Evolutionary conservation across 1,140 invertebrate genomes (phyloP).

Genomic region (Zaprionus inermis): DNA sequence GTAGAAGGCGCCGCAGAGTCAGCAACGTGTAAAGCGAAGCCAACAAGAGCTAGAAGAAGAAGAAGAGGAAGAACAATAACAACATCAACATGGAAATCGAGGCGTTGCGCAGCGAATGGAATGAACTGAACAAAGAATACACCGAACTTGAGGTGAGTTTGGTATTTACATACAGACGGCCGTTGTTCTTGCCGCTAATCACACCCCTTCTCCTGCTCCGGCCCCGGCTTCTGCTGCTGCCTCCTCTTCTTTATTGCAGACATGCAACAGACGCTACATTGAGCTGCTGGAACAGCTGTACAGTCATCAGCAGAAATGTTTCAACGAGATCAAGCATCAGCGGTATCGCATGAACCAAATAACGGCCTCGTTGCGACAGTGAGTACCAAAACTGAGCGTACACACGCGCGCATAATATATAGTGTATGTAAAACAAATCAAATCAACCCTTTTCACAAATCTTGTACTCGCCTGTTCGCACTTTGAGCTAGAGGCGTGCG

Average conservation of each 20-base stretch:
- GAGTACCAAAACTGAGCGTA: slow-evolving; percentile 52
- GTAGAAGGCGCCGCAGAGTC: neutral
- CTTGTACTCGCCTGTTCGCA: neutral
- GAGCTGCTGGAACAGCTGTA: slow-evolving; percentile 93
- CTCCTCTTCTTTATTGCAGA: slow-evolving; percentile 83
- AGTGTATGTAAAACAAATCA: slow-evolving; percentile 7
- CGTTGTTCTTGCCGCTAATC: slow-evolving; percentile 44
- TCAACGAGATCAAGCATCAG: slow-evolving; percentile 94
- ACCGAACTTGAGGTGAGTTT: slow-evolving; percentile 86
- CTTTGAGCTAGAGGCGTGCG: neutral
- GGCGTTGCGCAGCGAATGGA: slow-evolving; percentile 86
- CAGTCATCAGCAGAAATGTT: slow-evolving; percentile 93
- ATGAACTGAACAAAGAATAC: slow-evolving; percentile 88
- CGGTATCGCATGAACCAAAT: slow-evolving; percentile 94
- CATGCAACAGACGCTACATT: slow-evolving; percentile 91
- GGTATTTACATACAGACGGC: neutral
- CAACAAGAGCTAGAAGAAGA: slow-evolving; percentile 19
- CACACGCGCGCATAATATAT: slow-evolving; percentile 1
- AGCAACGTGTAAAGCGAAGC: slow-evolving; percentile 22
- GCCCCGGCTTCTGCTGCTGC: slow-evolving; percentile 2
- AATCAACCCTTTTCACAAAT: slow-evolving; percentile 8
- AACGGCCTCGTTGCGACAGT: slow-evolving; percentile 91
- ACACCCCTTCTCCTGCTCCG: neutral
- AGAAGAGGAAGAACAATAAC: slow-evolving; percentile 3
- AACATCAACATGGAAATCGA: slow-evolving; percentile 68